These are phyloP conservation scores for Procambarus clarkii DNA, from an alignment of 1,140 invertebrate species.

Conservation along the genomic window DNA sequence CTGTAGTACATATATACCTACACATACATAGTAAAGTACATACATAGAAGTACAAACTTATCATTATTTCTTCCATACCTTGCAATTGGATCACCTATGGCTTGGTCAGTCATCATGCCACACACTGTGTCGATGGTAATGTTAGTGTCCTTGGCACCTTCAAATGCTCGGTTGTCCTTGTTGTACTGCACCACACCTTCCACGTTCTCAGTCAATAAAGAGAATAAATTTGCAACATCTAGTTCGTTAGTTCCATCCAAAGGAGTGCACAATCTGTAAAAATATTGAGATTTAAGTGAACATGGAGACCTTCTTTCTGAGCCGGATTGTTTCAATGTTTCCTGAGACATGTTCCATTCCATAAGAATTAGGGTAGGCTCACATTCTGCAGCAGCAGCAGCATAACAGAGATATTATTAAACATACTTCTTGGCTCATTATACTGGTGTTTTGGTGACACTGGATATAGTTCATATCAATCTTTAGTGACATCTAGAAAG, in stretches of 20 bases:
- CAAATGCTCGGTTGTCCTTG: constrained; percentile 89
- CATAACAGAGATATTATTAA: too few species aligned
- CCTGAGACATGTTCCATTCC: too few species aligned
- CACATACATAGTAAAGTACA: neutral
- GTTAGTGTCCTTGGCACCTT: constrained; percentile 80
- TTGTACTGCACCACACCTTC: constrained; percentile 94
- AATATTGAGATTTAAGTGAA: neutral
- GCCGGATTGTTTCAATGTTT: too few species aligned
- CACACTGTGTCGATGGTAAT: constrained; percentile 89
- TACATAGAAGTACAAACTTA: neutral
- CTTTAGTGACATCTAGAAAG: too few species aligned
- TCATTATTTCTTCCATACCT: constrained; percentile 9
- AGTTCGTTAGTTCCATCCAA: constrained; percentile 82
- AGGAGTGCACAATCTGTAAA: constrained; percentile 85
- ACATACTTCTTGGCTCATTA: too few species aligned
- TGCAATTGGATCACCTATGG: constrained; percentile 75
- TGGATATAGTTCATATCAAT: too few species aligned
- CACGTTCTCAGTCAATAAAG: constrained; percentile 86
- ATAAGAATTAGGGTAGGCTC: too few species aligned
- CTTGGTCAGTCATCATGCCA: constrained; percentile 83
- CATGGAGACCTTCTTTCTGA: too few species aligned
- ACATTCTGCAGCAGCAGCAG: too few species aligned
- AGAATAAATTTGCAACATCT: constrained; percentile 88
- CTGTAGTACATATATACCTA: too few species aligned
- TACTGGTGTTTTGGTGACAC: too few species aligned